These are phyloP conservation scores for Nasonovia ribisnigri DNA, from an alignment of 2,888 invertebrate genomes.

Conservation along the genomic window DNA sequence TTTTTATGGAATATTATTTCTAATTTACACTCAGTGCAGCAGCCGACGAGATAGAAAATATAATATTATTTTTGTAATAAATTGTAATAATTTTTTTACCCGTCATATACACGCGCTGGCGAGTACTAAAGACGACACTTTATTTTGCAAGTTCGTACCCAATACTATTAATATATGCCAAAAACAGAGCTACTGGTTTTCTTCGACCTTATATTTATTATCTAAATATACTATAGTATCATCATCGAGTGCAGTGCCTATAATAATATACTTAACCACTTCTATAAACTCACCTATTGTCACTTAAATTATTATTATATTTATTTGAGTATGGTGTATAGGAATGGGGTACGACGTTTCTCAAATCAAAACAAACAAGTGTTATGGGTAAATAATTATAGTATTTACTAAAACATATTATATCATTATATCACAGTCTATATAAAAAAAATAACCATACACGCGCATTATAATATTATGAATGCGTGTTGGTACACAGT, in stretches of 20 bases:
- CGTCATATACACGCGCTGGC: neutral
- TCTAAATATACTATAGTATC: no score
- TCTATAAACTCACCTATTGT: no score
- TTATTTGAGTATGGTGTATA: no score
- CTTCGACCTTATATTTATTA: neutral
- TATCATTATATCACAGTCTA: conserved; percentile 54
- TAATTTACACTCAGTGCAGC: neutral
- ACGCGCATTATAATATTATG: neutral
- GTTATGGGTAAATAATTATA: conserved; percentile 41
- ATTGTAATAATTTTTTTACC: neutral
- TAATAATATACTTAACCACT: no score
- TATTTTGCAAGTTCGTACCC: neutral
- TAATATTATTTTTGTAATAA: neutral
- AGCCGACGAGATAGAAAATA: neutral
- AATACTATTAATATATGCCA: neutral
- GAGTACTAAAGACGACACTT: neutral
- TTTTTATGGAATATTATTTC: neutral
- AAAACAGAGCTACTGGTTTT: neutral
- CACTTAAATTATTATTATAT: no score
- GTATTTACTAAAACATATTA: conserved; percentile 43
- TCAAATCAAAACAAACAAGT: neutral
- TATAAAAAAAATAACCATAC: conserved; percentile 19
- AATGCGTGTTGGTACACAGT: neutral
- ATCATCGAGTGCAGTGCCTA: no score
- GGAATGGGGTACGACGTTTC: neutral